Base-by-base conservation (phyloP, 1,140 invertebrate genomes). In the Grapholita molesta region DNA sequence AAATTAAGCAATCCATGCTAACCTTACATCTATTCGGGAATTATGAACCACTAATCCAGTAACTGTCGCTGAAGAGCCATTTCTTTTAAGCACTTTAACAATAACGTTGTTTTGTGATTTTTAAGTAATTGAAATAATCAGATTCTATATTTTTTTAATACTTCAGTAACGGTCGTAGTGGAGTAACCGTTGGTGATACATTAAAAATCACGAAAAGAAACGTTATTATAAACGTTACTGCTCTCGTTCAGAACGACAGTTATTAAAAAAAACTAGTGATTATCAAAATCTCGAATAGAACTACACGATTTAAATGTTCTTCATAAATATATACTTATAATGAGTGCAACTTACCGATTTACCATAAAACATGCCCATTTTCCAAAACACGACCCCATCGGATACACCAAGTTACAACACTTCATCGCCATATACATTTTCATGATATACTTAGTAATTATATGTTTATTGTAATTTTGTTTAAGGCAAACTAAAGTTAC, bases 301-400 rank as follows among this genome's bases (percentile, higher is more conserved):
- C 35, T 57, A 57, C 24, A 61, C 55, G 12, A 61, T 61, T n/a
- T 8, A 25, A n/a, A 61, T 61, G 55, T 61, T 25, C 25, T 24
- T 28, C 11, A 48, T 48, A 64, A 65, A 65, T 32, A 32, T 65
- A 65, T 33, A 65, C n/a, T 23, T 24, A n/a, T 61, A 61, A 65
- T 74, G 53, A 79, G 76, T 80, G 79, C 79, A 79, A 80, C 86
- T 89, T 88, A 90, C 86, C 80, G 68, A 70, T 42, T 35, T 65
- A 66, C 70, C 69, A 75, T 71, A 38, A 69, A 70, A 53, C 87
- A 88, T 85, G 85, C 85, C 71, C 72, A 84, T 84, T 87, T 90
- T 90, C 86, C 88, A 86, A 78, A 83, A 84, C 85, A 89, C 85
- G 84, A 82, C 80, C 82, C 77, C 79, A 73, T 74, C 77, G 83